A percentile compares a stretch with the other conserved stretches of the same genome.
Conservation (phyloP, 1,140 invertebrate genomes). For the Gryllus bimaculatus region DNA sequence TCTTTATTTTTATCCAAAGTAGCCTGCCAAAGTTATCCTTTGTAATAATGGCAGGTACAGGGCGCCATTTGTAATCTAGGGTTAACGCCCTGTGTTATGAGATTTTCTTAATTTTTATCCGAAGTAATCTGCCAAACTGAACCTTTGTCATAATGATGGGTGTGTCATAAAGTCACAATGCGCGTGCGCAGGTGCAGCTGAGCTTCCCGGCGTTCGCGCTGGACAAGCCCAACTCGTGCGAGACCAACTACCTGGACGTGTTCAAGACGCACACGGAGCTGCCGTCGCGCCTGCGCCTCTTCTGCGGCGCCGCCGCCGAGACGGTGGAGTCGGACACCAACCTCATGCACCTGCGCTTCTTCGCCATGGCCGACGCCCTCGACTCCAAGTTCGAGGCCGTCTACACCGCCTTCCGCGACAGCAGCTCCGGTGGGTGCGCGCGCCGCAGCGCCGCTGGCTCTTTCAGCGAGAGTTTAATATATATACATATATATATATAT, state of each 20-base stretch:
- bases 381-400: constrained; percentile 59
- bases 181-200: constrained; percentile 56
- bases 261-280: constrained; percentile 58
- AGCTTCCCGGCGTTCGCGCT: constrained; percentile 57
- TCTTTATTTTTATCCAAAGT: too few relatives aligned
- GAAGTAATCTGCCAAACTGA: too few relatives aligned
- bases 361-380: constrained; percentile 49
- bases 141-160: too few relatives aligned
- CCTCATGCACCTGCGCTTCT: constrained; percentile 59
- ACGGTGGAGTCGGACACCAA: constrained; percentile 49
- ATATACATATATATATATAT: too few relatives aligned
- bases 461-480: too few relatives aligned
- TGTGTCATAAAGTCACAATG: neutral
- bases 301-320: constrained; percentile 72
- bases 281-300: constrained; percentile 49
- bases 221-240: constrained; percentile 69
- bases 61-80: too few relatives aligned
- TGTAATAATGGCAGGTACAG: too few relatives aligned
- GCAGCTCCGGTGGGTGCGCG: constrained; percentile 26
- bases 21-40: too few relatives aligned
- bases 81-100: too few relatives aligned
- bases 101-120: too few relatives aligned
- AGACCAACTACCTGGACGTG: constrained; percentile 71
- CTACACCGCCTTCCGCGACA: constrained; percentile 62
- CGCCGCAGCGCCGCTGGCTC: too few relatives aligned